phyloP scores from a whole-genome alignment of 2,797 vertebrate genomes.

The Epinephelus awoara region DNA sequence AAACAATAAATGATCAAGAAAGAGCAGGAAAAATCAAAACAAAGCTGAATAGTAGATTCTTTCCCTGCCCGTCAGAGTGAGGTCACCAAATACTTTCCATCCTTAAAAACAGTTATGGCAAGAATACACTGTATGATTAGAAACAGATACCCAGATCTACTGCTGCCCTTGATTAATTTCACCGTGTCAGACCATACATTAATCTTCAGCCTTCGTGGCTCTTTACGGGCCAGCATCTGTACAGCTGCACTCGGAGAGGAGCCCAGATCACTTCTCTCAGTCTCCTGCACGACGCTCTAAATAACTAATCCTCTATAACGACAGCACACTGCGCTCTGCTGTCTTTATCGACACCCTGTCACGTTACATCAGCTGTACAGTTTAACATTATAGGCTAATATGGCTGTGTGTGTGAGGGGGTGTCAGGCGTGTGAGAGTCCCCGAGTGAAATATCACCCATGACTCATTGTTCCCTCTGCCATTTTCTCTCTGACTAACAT shows the following conservation, averaged over 20 bases:
- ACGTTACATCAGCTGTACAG: neutral
- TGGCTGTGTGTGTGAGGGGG: constrained; percentile 2
- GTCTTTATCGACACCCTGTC: constrained; percentile 15
- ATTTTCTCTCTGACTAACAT: constrained; percentile 55
- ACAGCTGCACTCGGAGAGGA: constrained; percentile 33
- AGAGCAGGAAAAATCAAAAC: neutral
- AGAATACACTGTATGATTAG: constrained; percentile 47
- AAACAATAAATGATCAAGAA: neutral
- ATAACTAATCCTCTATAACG: constrained; percentile 21
- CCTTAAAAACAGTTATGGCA: constrained; percentile 46
- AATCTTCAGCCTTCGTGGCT: constrained; percentile 45
- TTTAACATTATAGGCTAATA: constrained; percentile 17
- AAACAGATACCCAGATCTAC: constrained; percentile 55
- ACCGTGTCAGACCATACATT: constrained; percentile 43
- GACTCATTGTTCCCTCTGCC: constrained; percentile 56
- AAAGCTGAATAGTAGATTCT: constrained; percentile 29
- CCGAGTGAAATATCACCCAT: constrained; percentile 43
- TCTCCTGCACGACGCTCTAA: constrained; percentile 19
- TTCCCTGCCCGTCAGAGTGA: constrained; percentile 39
- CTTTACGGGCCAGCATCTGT: constrained; percentile 27
- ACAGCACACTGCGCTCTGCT: neutral
- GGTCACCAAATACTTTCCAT: constrained; percentile 67
- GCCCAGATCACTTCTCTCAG: constrained; percentile 7
- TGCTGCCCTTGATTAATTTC: constrained; percentile 54
- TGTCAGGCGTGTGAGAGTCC: constrained; percentile 13